A percentile compares a stretch with the other conserved stretches of the same genome.
Evolutionary conservation across 2,888 invertebrate species (phyloP).

Genomic region (Drepana falcataria): DNA sequence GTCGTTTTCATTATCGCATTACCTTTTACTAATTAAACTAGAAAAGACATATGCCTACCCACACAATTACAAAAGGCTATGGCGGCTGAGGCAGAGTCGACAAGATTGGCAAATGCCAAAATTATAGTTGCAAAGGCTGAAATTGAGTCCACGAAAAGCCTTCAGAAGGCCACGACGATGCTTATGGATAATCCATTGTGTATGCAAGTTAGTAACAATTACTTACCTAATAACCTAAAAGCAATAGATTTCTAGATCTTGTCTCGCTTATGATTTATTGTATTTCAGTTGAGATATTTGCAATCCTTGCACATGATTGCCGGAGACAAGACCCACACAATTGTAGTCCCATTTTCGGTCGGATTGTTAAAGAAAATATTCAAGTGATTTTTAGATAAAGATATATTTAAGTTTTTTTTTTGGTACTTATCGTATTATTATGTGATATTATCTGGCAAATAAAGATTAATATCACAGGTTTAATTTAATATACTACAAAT

Average conservation of each 20-base stretch:
- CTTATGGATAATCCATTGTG: conserved; percentile 77
- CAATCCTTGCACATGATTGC: conserved; percentile 92
- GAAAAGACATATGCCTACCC: conserved; percentile 49
- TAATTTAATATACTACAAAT: background rate
- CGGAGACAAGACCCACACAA: conserved; percentile 93
- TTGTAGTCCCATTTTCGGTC: conserved; percentile 91
- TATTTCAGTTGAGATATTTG: conserved; percentile 83
- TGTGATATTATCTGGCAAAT: background rate
- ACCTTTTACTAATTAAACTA: conserved; percentile 9
- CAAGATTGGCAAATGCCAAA: conserved; percentile 80
- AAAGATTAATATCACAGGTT: background rate
- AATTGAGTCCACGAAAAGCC: conserved; percentile 78
- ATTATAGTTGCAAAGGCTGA: conserved; percentile 82
- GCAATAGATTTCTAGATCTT: background rate
- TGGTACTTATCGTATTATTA: conserved; percentile 3
- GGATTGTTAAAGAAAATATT: conserved; percentile 76
- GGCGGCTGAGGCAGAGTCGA: conserved; percentile 82
- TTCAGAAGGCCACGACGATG: conserved; percentile 81
- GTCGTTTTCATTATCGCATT: too few species aligned
- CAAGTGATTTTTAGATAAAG: conserved; percentile 10
- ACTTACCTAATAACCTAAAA: background rate
- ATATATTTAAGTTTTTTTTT: conserved; percentile 3
- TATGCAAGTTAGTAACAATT: conserved; percentile 48
- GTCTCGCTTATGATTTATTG: conserved; percentile 16
- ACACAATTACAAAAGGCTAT: conserved; percentile 79